Percentiles rank a stretch among this genome's conserved stretches.
phyloP scores from a whole-genome alignment of 2,888 invertebrate genomes.

The Orchestes rusci region DNA sequence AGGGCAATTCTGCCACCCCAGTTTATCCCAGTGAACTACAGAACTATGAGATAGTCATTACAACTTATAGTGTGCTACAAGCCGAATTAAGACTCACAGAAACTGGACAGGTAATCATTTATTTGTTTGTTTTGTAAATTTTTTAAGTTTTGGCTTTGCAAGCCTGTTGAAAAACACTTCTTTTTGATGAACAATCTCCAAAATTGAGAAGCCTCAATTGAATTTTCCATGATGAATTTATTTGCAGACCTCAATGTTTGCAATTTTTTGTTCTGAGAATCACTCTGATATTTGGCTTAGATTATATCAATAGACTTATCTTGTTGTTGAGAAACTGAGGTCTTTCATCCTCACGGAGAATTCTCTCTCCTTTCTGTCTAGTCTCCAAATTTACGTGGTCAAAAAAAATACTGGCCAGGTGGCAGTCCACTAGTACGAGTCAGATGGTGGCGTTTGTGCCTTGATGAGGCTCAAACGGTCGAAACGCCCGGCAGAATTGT shows the following conservation, averaged over 20 bases:
- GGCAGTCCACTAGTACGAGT: slow-evolving; percentile 62
- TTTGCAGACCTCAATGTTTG: no score
- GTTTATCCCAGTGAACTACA: slow-evolving; percentile 57
- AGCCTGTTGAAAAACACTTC: no score
- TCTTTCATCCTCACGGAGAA: no score
- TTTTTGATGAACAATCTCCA: no score
- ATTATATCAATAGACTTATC: no score
- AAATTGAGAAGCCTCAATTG: no score
- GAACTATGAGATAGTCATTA: slow-evolving; percentile 63
- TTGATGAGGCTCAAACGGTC: slow-evolving; percentile 78
- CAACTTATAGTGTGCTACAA: slow-evolving; percentile 60
- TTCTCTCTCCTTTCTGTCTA: no score
- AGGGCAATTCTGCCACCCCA: slow-evolving; percentile 45
- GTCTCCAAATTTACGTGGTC: slow-evolving; percentile 36
- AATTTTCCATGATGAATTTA: no score
- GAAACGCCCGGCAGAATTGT: slow-evolving; percentile 53
- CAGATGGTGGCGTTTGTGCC: slow-evolving; percentile 68
- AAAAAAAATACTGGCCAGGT: slow-evolving; percentile 56
- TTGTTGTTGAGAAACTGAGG: no score
- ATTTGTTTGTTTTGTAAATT: not conserved
- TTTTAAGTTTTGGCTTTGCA: not conserved
- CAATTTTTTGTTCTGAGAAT: no score
- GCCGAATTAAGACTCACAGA: slow-evolving; percentile 56
- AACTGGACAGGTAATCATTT: slow-evolving; percentile 38
- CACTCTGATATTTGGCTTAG: no score